Conservation (phyloP, 2,113 vertebrate species). For the Acrocephalus arundinaceus region DNA sequence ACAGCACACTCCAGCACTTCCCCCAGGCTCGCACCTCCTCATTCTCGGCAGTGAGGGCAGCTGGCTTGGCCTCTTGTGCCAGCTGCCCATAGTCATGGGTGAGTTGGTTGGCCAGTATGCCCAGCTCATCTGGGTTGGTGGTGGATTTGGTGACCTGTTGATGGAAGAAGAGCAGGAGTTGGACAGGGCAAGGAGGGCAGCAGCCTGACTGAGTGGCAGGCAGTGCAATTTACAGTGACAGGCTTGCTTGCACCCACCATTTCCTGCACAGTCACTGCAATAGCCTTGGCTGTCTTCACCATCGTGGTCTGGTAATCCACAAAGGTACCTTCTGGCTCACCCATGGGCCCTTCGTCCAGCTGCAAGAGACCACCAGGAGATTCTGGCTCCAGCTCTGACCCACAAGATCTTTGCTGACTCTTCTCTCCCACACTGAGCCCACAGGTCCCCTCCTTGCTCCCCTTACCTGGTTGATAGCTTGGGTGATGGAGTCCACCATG, state of each 20-base stretch:
- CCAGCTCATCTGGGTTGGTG: slow-evolving; percentile 92
- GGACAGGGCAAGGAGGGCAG: neutral
- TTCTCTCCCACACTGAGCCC: neutral
- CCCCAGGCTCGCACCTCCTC: slow-evolving; percentile 77
- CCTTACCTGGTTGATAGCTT: slow-evolving; percentile 89
- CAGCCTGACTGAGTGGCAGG: neutral
- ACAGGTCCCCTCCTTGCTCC: neutral
- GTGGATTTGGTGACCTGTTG: slow-evolving; percentile 94
- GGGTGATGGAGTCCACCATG: slow-evolving; percentile 96
- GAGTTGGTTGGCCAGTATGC: slow-evolving; percentile 91
- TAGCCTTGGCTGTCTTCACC: slow-evolving; percentile 97
- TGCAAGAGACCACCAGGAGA: slow-evolving; percentile 18
- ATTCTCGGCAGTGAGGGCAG: slow-evolving; percentile 89
- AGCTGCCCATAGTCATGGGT: slow-evolving; percentile 93
- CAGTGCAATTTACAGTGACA: neutral
- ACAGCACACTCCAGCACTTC: neutral
- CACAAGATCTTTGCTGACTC: neutral
- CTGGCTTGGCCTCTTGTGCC: slow-evolving; percentile 89
- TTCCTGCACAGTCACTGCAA: slow-evolving; percentile 96
- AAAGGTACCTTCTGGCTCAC: slow-evolving; percentile 92
- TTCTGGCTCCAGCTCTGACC: neutral
- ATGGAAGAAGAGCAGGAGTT: neutral
- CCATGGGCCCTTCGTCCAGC: slow-evolving; percentile 85
- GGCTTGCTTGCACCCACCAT: slow-evolving; percentile 79
- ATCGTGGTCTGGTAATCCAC: slow-evolving; percentile 99